Base-by-base conservation (phyloP, 2,113 vertebrate genomes). In the Himantopus leucocephalus region DNA sequence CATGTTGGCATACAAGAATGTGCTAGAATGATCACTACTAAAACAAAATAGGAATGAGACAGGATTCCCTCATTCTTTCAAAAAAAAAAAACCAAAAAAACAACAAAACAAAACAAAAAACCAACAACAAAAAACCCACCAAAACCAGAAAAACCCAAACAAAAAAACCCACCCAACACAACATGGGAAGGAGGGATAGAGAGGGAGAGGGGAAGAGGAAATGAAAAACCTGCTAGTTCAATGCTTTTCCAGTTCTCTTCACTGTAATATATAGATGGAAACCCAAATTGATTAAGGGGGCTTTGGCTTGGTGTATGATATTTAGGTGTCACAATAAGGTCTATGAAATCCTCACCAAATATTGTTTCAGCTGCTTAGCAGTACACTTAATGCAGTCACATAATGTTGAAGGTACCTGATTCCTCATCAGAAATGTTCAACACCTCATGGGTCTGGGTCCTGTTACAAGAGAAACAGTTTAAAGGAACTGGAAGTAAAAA, bases 381-480 rank as follows among this genome's bases (percentile, higher is more conserved):
- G 17, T 39, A 45, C 17, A 26, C 19, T 87, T 66, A 35, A 35
- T 52, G 66, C 70, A 89, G 60, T 60, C 77, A 78, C 45, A 78
- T 52, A 71, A 48, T 16, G 73, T 59, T 86, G 68, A 77, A 77
- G 56, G 70, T 87, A 90, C 84, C 74, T 5, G 71, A 94, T 85
- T 95, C 89, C 89, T 91, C 92, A 72, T 75, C 86, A 91, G 91
- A 72, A 95, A 94, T 59, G 66, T 70, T 94, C 86, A 79, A 50
- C 80, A 92, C 73, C 95, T 95, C 87, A 48, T 71, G 80, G 48
- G 77, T 75, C 74, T 70, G 80, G 80, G 70, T 94, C 66, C 81
- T 94, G 70, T 95, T 97, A 95, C 92, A 96, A 96, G n/a, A 96
- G 77, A 96, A 97, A 95, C 81, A 95, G 41, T 62, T 89, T 73